Conservation (phyloP, 1,140 invertebrate species). For the Popillia japonica region DNA sequence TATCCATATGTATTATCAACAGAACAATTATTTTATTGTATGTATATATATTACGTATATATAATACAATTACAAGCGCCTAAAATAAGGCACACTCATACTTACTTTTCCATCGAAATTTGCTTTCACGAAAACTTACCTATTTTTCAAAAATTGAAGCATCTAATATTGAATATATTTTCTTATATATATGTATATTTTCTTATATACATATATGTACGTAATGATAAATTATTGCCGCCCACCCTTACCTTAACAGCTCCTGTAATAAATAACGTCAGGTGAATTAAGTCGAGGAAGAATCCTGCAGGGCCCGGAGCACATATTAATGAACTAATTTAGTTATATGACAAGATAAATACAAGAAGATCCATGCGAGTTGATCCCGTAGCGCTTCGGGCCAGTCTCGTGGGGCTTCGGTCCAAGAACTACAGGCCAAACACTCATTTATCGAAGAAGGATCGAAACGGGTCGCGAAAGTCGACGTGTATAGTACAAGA, state of each 20-base stretch:
- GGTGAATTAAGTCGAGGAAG: conserved; percentile 20
- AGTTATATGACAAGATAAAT: conserved; percentile 59
- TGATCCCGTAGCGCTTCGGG: conserved; percentile 51
- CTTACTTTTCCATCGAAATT: too few species aligned
- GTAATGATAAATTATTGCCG: background rate
- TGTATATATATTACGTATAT: too few species aligned
- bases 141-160: background rate
- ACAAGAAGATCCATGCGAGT: conserved; percentile 56
- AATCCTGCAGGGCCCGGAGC: conserved; percentile 23
- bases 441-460: conserved; percentile 51
- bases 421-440: conserved; percentile 53
- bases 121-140: too few species aligned
- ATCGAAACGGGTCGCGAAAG: conserved; percentile 41
- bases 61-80: too few species aligned
- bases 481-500: background rate
- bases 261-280: conserved; percentile 21
- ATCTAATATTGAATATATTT: background rate
- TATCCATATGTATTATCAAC: too few species aligned
- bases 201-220: background rate
- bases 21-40: too few species aligned
- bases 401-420: conserved; percentile 51
- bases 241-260: background rate
- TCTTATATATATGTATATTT: background rate
- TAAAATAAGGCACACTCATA: too few species aligned
- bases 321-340: conserved; percentile 58